phyloP scores from a whole-genome alignment of 2,888 invertebrate species.

The Sarcophaga caerulescens region DNA sequence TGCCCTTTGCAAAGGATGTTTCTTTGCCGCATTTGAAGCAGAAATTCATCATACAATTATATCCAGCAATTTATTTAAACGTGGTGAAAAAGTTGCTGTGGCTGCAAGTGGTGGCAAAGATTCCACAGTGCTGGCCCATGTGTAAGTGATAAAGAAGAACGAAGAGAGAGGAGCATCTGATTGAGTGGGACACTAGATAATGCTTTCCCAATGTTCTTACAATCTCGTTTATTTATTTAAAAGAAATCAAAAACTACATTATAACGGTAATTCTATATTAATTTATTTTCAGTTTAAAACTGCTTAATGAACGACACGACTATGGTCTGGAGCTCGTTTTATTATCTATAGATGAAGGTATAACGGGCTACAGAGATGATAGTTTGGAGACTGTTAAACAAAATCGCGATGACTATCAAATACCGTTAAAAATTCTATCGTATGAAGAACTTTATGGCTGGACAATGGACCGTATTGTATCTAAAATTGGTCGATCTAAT shows the following conservation, averaged over 20 bases:
- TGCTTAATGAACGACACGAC: slow-evolving; percentile 93
- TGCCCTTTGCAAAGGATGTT: slow-evolving; percentile 96
- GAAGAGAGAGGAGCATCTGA: too few species aligned
- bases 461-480: slow-evolving; percentile 99
- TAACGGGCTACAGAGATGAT: slow-evolving; percentile 97
- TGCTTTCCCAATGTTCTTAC: too few species aligned
- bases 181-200: too few species aligned
- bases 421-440: slow-evolving; percentile 96
- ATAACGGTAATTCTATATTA: not conserved
- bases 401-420: slow-evolving; percentile 95
- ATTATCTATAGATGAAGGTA: slow-evolving; percentile 99
- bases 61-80: slow-evolving; percentile 89
- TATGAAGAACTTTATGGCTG: slow-evolving; percentile 99
- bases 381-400: slow-evolving; percentile 97
- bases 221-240: too few species aligned
- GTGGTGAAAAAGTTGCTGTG: slow-evolving; percentile 93
- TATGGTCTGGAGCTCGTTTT: slow-evolving; percentile 95
- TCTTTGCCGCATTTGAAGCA: slow-evolving; percentile 95
- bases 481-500: slow-evolving; percentile 91
- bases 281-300: slow-evolving; percentile 84
- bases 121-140: slow-evolving; percentile 97
- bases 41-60: slow-evolving; percentile 96
- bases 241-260: too few species aligned
- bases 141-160: slow-evolving; percentile 78
- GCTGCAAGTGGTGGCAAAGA: slow-evolving; percentile 98